Evolutionary conservation across 2,888 invertebrate species (phyloP), one percentile per base, ranked within the genome.

Genomic region (Dichetophora obliterata): DNA sequence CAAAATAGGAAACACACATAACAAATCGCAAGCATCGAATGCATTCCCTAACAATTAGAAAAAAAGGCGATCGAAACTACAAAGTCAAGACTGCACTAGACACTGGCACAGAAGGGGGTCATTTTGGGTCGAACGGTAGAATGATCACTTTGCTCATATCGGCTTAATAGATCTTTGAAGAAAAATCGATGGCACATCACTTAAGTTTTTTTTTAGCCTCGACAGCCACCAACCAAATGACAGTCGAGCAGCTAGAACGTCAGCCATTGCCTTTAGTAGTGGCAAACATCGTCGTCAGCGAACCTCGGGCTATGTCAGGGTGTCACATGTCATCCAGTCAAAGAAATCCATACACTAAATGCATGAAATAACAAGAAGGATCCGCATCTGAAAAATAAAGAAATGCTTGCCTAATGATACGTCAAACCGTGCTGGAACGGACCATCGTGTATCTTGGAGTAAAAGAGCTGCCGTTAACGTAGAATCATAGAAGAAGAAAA

Each of bases 321-420:
- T 70, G 52, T 54, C 54, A 70, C 70, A 70, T 52, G 54, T 54
- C 70, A 70, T 31, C 31, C 31, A 24, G 50, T 14, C 54, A 27
- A 54, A 34, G 50, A 70, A 70, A 31, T 43, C 11, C 54, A 70
- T 54, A 27, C 31, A 19, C 54, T 6, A 54, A 19, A 59, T 27
- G 24, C 59, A 59, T 27, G 22, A 59, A 11, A 52, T 6, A 54
- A 34, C n/a, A 54, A 70, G 31, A 54, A 27, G 54, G n/a, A 65
- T 9, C 31, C 6, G 52, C 11, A 22, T 59, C n/a, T n/a, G 57
- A 43, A 59, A 31, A 14, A 37, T 27, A 34, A 24, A 22, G 43
- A 71, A 71, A 71, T 71, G 59, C 43, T 19, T 24, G 59, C 43
- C 43, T 71, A 59, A 71, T 59, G 59, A 71, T 57, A 71, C 57